Evolutionary conservation across 1,140 invertebrate genomes (phyloP).

Genomic region (Hetaerina americana): DNA sequence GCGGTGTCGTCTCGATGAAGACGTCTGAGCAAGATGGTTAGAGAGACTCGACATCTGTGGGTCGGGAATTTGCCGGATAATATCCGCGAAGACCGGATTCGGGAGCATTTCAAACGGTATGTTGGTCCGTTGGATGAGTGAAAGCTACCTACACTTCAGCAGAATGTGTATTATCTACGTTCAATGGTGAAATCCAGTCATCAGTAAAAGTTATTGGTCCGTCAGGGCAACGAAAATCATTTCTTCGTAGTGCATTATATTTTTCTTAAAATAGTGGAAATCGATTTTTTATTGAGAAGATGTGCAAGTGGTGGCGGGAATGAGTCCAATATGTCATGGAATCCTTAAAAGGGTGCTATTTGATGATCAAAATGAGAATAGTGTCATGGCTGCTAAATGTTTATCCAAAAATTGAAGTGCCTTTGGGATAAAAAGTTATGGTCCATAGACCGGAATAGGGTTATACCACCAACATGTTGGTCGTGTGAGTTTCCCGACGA

Average conservation of each 20-base stretch:
- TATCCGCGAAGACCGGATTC: constrained; percentile 86
- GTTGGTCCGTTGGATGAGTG: constrained; percentile 19
- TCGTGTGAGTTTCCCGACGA: not conserved
- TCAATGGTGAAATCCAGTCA: not conserved
- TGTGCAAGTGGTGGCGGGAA: not conserved
- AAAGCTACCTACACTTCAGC: not conserved
- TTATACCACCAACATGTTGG: not conserved
- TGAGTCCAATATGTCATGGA: not conserved
- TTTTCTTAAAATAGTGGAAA: not conserved
- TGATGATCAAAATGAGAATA: not conserved
- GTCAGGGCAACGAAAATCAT: not conserved
- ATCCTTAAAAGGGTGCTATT: not conserved
- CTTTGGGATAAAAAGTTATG: not conserved
- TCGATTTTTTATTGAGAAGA: not conserved
- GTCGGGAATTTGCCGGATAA: constrained; percentile 99
- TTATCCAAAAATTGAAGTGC: not conserved
- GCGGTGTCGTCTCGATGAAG: constrained; percentile 50
- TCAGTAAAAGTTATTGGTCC: not conserved
- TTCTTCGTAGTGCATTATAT: not conserved
- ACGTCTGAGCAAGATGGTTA: constrained; percentile 88
- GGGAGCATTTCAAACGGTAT: constrained; percentile 96
- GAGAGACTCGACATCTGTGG: constrained; percentile 99
- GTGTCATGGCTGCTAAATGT: not conserved
- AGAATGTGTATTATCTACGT: not conserved
- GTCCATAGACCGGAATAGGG: not conserved